Percentiles rank a stretch among this genome's conserved stretches.
phyloP scores from a whole-genome alignment of 2,113 vertebrate species.

The Plotosus lineatus region DNA sequence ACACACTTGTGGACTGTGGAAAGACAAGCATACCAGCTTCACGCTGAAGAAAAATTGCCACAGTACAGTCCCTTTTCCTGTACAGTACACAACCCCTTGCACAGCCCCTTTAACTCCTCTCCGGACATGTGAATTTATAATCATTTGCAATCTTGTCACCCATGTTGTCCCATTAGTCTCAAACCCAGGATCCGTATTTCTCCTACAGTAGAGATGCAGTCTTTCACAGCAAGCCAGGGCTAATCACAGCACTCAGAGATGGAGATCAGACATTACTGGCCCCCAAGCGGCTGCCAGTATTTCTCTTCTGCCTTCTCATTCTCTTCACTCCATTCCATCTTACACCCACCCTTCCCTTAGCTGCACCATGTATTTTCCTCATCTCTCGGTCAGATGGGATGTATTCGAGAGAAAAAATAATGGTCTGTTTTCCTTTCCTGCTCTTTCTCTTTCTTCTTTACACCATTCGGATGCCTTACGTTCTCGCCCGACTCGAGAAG shows the following conservation, averaged over 20 bases:
- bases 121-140: background rate
- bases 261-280: constrained; percentile 40
- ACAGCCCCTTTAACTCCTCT: too few relatives aligned
- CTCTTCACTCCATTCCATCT: constrained; percentile 30
- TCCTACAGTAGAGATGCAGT: constrained; percentile 20
- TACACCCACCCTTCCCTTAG: constrained; percentile 2
- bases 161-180: constrained; percentile 11
- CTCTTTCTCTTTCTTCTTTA: background rate
- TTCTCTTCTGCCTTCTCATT: constrained; percentile 24
- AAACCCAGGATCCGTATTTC: background rate
- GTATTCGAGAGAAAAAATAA: constrained; percentile 48
- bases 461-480: background rate
- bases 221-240: constrained; percentile 4
- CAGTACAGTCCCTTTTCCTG: too few relatives aligned
- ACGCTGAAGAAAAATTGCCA: too few relatives aligned
- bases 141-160: constrained; percentile 1
- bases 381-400: constrained; percentile 33
- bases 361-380: constrained; percentile 20
- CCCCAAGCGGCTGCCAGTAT: constrained; percentile 38
- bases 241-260: constrained; percentile 39
- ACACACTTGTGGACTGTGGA: too few relatives aligned
- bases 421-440: constrained; percentile 22
- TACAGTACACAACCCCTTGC: too few relatives aligned
- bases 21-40: too few relatives aligned
- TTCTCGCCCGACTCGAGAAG: constrained; percentile 11